Conservation (phyloP, 2,797 vertebrate genomes). For the Catamblyrhynchus diadema region DNA sequence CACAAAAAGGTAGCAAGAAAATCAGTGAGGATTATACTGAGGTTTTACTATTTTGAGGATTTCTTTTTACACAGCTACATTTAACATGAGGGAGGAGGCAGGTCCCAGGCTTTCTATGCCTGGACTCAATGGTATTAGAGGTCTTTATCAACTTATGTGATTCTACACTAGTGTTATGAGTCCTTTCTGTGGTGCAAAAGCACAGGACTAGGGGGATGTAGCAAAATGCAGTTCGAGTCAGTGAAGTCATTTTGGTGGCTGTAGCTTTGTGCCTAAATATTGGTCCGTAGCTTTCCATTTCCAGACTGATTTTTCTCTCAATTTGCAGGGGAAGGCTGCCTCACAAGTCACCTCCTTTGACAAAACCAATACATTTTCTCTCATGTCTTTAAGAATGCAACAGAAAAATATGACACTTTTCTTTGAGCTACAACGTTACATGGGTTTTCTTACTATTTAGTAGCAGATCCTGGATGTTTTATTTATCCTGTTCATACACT, state of each 20-base stretch:
- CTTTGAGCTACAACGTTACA: not conserved
- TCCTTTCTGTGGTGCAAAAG: not conserved
- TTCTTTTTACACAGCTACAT: not conserved
- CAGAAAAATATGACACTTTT: not conserved
- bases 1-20: not conserved
- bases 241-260: accelerated
- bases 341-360: not conserved
- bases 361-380: not conserved
- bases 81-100: accelerated
- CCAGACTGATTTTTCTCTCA: not conserved
- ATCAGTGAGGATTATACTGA: not conserved
- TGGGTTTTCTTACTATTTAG: not conserved
- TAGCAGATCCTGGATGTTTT: not conserved
- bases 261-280: not conserved
- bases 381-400: not conserved
- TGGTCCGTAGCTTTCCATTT: not conserved
- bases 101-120: not conserved
- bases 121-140: not conserved
- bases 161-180: not conserved
- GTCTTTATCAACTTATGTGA: not conserved
- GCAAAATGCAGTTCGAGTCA: not conserved
- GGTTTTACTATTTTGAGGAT: not conserved
- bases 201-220: not conserved
- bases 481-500: not conserved
- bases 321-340: accelerated